Evolutionary conservation across 30 jellyfish, hydroid and myxozoan genomes (phyloP).

Genomic region (Aurelia aurita complex sp. Pacific): DNA sequence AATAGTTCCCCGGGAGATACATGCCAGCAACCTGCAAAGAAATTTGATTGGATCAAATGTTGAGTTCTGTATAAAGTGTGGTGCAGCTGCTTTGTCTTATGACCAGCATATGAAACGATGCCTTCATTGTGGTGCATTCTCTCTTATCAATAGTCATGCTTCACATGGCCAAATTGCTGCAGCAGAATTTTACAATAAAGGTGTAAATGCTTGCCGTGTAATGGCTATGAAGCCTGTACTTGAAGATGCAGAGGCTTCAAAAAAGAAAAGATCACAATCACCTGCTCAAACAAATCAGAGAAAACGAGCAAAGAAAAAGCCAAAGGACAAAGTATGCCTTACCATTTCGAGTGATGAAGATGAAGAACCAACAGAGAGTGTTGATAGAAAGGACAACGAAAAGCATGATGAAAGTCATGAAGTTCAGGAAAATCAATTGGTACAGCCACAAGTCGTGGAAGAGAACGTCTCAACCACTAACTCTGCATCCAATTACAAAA

Average conservation of each 20-base stretch:
- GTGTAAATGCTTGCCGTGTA: no score
- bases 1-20: not conserved
- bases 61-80: conserved; percentile 13
- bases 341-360: conserved; percentile 88
- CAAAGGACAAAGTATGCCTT: conserved; percentile 52
- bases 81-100: not conserved
- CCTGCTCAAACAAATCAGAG: not conserved
- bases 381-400: no score
- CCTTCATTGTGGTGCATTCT: conserved; percentile 23
- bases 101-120: conserved; percentile 13
- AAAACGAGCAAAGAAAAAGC: conserved; percentile 32
- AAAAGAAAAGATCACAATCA: not conserved
- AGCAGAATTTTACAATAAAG: not conserved
- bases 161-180: not conserved
- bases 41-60: not conserved
- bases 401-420: no score
- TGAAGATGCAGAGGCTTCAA: not conserved
- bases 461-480: not conserved
- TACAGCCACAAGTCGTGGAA: no score
- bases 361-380: not conserved
- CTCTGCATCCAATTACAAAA: not conserved
- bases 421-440: no score
- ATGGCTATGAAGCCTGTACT: no score
- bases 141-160: not conserved
- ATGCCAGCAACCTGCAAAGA: not conserved